Percentiles rank a stretch among this genome's conserved stretches.
Conservation (phyloP, 2,113 vertebrate genomes). For the Microcebus griseorufus region DNA sequence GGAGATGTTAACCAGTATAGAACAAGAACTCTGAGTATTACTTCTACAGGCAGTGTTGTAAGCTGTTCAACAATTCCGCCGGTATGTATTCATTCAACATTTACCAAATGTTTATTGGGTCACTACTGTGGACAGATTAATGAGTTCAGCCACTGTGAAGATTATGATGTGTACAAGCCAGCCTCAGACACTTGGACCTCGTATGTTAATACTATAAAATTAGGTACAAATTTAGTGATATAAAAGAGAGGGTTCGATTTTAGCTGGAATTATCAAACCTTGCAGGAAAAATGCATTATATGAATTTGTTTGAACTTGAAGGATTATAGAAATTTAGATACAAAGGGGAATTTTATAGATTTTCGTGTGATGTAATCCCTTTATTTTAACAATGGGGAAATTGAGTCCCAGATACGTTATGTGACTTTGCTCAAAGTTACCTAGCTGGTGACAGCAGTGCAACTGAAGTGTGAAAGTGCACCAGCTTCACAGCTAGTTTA, state of each 20-base stretch:
- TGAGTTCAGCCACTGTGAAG: not conserved
- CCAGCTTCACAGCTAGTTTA: not conserved
- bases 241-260: not conserved
- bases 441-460: not conserved
- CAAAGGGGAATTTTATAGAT: not conserved
- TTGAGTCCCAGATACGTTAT: not conserved
- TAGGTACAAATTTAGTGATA: not conserved
- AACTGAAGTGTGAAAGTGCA: not conserved
- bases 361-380: not conserved
- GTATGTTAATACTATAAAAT: not conserved
- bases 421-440: not conserved
- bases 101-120: not conserved
- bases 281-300: not conserved
- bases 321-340: not conserved
- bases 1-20: slow-evolving; percentile 83
- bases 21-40: slow-evolving; percentile 89
- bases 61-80: slow-evolving; percentile 94
- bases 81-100: slow-evolving; percentile 81
- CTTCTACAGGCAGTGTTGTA: slow-evolving; percentile 86
- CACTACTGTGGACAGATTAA: not conserved
- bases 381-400: not conserved
- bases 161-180: not conserved
- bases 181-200: not conserved
- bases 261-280: not conserved
- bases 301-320: slow-evolving; percentile 22